Evolutionary conservation across 2,888 invertebrate species (phyloP).

Genomic region (Camptogramma bilineatum): DNA sequence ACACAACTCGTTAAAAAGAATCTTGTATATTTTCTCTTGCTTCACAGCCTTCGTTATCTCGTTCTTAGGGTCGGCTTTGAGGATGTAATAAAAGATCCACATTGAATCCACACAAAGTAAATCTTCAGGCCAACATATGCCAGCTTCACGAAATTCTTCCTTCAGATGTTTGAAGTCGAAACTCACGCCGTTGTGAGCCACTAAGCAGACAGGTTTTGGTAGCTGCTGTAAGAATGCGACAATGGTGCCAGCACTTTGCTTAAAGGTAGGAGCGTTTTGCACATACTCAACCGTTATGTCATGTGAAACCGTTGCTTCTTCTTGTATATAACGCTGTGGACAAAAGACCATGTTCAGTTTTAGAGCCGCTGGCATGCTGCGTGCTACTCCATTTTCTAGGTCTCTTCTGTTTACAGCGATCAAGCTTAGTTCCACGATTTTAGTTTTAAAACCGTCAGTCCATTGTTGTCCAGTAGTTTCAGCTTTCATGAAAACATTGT

Average conservation of each 20-base stretch:
- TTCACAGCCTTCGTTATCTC: not conserved
- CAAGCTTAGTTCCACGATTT: constrained; percentile 20
- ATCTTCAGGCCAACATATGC: constrained; percentile 5
- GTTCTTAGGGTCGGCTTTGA: constrained; percentile 2
- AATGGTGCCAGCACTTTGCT: constrained; percentile 6
- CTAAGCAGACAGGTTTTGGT: constrained; percentile 23
- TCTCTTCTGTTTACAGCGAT: constrained; percentile 21
- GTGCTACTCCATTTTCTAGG: constrained; percentile 5
- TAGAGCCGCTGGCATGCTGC: constrained; percentile 3
- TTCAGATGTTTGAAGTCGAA: constrained; percentile 23
- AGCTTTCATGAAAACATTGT: constrained; percentile 23
- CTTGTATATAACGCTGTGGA: constrained; percentile 15
- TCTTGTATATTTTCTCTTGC: not conserved
- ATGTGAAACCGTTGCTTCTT: constrained; percentile 6
- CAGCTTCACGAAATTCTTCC: constrained; percentile 9
- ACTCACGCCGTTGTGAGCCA: constrained; percentile 11
- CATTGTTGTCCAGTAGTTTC: constrained; percentile 23
- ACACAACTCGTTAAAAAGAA: not conserved
- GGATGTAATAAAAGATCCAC: constrained; percentile 14
- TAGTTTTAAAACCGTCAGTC: constrained; percentile 14
- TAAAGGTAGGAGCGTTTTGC: constrained; percentile 7
- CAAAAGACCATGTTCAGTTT: constrained; percentile 17
- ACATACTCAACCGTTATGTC: constrained; percentile 5
- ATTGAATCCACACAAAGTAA: constrained; percentile 19
- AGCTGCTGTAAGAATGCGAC: constrained; percentile 12